Conservation (phyloP, 2,888 invertebrate genomes). For the Gandaritis pyraliata region DNA sequence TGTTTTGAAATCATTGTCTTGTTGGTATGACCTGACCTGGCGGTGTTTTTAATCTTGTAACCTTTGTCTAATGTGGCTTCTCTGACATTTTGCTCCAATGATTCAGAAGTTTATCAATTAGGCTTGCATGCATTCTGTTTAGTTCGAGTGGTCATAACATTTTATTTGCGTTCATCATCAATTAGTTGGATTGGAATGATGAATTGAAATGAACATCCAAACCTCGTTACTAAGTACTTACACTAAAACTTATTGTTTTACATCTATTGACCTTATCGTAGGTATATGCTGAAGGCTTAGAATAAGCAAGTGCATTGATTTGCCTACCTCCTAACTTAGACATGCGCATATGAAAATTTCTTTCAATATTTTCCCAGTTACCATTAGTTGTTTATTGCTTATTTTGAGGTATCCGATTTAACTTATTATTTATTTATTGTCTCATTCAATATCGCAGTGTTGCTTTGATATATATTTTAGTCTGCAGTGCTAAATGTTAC, state of each 20-base stretch:
- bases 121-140: conserved; percentile 34
- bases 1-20: conserved; percentile 56
- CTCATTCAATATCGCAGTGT: no score
- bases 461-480: background rate
- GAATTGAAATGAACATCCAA: conserved; percentile 37
- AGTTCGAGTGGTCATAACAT: conserved; percentile 42
- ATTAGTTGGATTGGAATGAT: conserved; percentile 42
- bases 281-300: no score
- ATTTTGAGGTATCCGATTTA: no score
- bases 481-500: background rate
- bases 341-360: no score
- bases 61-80: conserved; percentile 55
- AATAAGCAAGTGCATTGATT: no score
- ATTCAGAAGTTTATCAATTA: conserved; percentile 51
- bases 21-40: conserved; percentile 44
- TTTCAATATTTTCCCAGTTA: no score
- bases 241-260: no score
- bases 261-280: background rate
- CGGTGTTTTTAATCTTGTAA: conserved; percentile 58
- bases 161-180: conserved; percentile 42
- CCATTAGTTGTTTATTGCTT: no score
- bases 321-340: no score
- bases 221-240: background rate
- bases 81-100: conserved; percentile 51
- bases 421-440: no score